A percentile compares a stretch with the other conserved stretches of the same genome.
phyloP scores from a whole-genome alignment of 2,113 vertebrate species.

The Tinamus guttatus region DNA sequence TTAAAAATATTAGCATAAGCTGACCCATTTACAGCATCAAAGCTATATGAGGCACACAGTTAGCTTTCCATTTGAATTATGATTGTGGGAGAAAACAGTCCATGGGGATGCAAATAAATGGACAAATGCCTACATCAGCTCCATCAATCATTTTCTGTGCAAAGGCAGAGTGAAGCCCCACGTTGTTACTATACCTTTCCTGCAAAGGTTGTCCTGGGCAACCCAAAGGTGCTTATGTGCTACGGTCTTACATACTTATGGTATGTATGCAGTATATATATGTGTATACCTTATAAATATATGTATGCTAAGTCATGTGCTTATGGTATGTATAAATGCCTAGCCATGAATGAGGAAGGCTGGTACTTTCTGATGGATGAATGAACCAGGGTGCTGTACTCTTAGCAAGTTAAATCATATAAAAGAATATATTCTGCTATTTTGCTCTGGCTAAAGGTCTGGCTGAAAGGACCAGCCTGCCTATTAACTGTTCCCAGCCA shows the following conservation, averaged over 20 bases:
- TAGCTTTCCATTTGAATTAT: not conserved
- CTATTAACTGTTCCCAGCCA: not conserved
- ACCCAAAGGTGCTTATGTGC: not conserved
- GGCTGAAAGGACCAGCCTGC: not conserved
- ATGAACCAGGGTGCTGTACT: not conserved
- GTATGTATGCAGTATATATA: too few species aligned
- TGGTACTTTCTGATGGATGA: not conserved
- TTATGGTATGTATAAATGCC: not conserved
- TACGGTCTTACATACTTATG: too few species aligned
- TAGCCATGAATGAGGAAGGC: not conserved
- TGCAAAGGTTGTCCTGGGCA: not conserved
- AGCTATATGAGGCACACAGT: not conserved
- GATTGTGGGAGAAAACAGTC: not conserved
- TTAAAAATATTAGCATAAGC: not conserved
- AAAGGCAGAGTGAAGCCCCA: accelerated
- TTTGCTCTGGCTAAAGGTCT: not conserved
- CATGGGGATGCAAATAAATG: not conserved
- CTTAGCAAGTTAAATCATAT: not conserved
- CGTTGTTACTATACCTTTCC: not conserved
- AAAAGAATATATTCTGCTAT: not conserved
- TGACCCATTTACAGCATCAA: not conserved
- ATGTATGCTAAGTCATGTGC: too few species aligned
- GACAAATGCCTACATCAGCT: not conserved
- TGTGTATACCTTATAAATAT: too few species aligned
- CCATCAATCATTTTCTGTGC: not conserved